Conservation (phyloP, 1,140 invertebrate genomes). For the Cydia amplana region DNA sequence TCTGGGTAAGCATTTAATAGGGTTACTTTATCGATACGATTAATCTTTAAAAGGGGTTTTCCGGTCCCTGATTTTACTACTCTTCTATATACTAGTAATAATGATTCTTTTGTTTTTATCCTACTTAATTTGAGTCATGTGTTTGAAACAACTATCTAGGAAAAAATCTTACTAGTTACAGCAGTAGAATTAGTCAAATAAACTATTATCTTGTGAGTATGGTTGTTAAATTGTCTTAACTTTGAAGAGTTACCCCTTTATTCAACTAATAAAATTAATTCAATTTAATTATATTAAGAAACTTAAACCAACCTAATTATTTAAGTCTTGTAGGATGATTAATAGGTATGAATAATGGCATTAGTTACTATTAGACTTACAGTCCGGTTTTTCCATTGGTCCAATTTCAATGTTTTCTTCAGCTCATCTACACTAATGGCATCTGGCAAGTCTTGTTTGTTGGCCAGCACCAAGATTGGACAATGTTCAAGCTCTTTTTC, state of each 20-base stretch:
- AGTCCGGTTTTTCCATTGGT: not conserved
- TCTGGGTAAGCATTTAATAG: too few relatives aligned
- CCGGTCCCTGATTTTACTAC: too few relatives aligned
- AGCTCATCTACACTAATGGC: slow-evolving; percentile 3
- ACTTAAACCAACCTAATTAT: not conserved
- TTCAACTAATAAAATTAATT: not conserved
- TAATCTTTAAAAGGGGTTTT: too few relatives aligned
- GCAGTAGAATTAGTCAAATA: too few relatives aligned
- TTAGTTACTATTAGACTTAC: not conserved
- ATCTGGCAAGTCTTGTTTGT: slow-evolving; percentile 14
- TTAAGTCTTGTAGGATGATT: not conserved
- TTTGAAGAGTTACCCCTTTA: not conserved
- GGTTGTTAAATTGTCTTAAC: not conserved
- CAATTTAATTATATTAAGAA: not conserved
- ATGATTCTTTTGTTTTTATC: too few relatives aligned
- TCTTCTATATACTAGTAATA: too few relatives aligned
- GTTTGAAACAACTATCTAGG: too few relatives aligned
- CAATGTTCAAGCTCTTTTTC: slow-evolving; percentile 6
- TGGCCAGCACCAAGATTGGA: slow-evolving; percentile 7
- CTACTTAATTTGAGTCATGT: too few relatives aligned
- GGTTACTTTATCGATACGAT: too few relatives aligned
- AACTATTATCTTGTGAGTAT: too few relatives aligned
- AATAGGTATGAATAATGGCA: not conserved
- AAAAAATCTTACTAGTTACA: too few relatives aligned
- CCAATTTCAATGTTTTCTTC: slow-evolving; percentile 11